Conservation (phyloP, 2,888 invertebrate genomes). For the Temnothorax rugatulus region DNA sequence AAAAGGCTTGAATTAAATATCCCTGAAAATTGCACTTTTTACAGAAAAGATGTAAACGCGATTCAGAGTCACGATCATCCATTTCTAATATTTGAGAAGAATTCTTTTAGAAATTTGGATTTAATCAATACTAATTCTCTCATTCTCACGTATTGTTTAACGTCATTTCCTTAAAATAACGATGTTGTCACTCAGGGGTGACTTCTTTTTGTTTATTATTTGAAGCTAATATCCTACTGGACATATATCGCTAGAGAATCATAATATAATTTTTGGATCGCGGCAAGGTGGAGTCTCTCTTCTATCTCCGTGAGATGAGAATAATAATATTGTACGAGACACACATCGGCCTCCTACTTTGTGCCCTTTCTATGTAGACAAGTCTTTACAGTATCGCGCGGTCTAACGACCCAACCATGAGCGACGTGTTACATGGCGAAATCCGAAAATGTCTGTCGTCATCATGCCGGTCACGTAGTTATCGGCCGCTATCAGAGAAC, state of each 20-base stretch:
- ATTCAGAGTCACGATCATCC: neutral
- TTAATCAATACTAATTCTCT: neutral
- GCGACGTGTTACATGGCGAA: slow-evolving; percentile 60
- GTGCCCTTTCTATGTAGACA: slow-evolving; percentile 7
- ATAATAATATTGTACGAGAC: slow-evolving; percentile 25
- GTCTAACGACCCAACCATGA: slow-evolving; percentile 29
- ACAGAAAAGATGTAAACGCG: neutral
- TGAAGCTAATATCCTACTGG: neutral
- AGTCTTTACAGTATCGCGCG: slow-evolving; percentile 11
- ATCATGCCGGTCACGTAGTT: slow-evolving; percentile 77
- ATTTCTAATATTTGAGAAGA: neutral
- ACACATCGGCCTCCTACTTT: slow-evolving; percentile 17
- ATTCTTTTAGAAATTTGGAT: neutral
- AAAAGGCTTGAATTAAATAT: neutral
- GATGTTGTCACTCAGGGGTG: neutral
- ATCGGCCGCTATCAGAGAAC: slow-evolving; percentile 69
- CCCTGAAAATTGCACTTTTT: neutral
- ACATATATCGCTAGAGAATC: neutral
- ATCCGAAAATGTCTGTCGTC: slow-evolving; percentile 68
- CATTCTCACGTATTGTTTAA: neutral
- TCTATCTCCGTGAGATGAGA: neutral
- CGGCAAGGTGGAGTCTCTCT: neutral
- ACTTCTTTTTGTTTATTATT: slow-evolving; percentile 9
- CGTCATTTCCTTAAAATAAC: neutral
- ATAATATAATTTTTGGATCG: slow-evolving; percentile 2